Conservation (phyloP, 2,888 invertebrate genomes). For the Myathropa florea region DNA sequence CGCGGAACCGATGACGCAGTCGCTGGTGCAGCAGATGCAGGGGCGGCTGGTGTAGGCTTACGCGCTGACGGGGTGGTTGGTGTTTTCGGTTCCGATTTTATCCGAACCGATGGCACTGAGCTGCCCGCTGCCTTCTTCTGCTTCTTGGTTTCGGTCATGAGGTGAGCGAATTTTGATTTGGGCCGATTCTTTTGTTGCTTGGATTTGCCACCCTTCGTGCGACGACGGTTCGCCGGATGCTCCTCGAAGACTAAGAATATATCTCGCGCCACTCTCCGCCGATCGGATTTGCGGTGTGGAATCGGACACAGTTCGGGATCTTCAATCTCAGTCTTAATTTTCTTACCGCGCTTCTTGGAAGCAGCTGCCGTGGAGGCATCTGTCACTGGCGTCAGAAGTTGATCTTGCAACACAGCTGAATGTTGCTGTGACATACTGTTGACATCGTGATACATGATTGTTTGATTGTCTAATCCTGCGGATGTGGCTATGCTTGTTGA, state of each 20-base stretch:
- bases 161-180: slow-evolving; percentile 76
- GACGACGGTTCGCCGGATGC: slow-evolving; percentile 75
- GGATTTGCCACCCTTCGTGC: slow-evolving; percentile 73
- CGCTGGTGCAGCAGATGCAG: neutral
- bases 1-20: slow-evolving; percentile 80
- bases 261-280: slow-evolving; percentile 79
- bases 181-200: slow-evolving; percentile 75
- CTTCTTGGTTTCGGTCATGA: slow-evolving; percentile 75
- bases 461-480: slow-evolving; percentile 66
- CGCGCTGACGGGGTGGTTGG: neutral
- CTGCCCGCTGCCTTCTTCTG: slow-evolving; percentile 72
- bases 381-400: slow-evolving; percentile 14
- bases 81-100: slow-evolving; percentile 60
- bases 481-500: slow-evolving; percentile 51
- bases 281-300: slow-evolving; percentile 78
- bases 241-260: slow-evolving; percentile 80
- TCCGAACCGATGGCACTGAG: slow-evolving; percentile 52
- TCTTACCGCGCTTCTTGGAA: slow-evolving; percentile 53
- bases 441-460: slow-evolving; percentile 60
- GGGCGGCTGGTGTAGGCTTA: neutral
- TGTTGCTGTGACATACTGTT: slow-evolving; percentile 58
- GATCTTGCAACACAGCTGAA: slow-evolving; percentile 28
- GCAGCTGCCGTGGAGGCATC: neutral
- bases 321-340: slow-evolving; percentile 71
- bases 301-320: slow-evolving; percentile 67